phyloP scores from a whole-genome alignment of 2,888 invertebrate genomes.

The Eupithecia vulgata region DNA sequence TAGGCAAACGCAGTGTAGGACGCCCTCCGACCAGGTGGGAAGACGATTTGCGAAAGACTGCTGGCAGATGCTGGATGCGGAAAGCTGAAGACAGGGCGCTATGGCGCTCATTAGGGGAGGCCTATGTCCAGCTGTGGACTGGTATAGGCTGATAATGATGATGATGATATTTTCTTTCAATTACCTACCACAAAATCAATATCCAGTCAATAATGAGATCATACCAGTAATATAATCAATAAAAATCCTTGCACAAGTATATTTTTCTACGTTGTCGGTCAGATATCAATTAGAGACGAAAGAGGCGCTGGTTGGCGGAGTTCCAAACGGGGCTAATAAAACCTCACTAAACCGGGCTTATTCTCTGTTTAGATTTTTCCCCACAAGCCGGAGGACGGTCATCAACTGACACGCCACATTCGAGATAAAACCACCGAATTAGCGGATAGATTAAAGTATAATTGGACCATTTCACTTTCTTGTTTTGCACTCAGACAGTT shows the following conservation, averaged over 20 bases:
- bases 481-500: constrained; percentile 25
- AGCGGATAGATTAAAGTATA: constrained; percentile 49
- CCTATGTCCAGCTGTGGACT: too few relatives aligned
- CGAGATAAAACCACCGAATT: constrained; percentile 58
- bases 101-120: too few relatives aligned
- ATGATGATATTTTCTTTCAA: too few relatives aligned
- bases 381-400: constrained; percentile 50
- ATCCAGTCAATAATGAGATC: background rate
- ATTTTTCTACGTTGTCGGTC: constrained; percentile 64
- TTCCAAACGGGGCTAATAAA: constrained; percentile 77
- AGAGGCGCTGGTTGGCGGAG: constrained; percentile 63
- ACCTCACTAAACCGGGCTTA: constrained; percentile 72
- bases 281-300: constrained; percentile 79
- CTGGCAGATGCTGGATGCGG: too few relatives aligned
- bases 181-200: background rate
- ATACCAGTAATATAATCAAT: constrained; percentile 22
- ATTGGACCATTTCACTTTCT: constrained; percentile 47
- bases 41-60: too few relatives aligned
- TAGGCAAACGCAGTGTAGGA: too few relatives aligned
- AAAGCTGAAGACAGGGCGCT: too few relatives aligned
- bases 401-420: constrained; percentile 59
- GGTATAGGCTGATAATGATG: too few relatives aligned
- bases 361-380: constrained; percentile 77
- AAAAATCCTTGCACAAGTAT: constrained; percentile 53
- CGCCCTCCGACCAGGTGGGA: too few relatives aligned